Conservation (phyloP, 2,113 vertebrate genomes). For the Phaethon lepturus region DNA sequence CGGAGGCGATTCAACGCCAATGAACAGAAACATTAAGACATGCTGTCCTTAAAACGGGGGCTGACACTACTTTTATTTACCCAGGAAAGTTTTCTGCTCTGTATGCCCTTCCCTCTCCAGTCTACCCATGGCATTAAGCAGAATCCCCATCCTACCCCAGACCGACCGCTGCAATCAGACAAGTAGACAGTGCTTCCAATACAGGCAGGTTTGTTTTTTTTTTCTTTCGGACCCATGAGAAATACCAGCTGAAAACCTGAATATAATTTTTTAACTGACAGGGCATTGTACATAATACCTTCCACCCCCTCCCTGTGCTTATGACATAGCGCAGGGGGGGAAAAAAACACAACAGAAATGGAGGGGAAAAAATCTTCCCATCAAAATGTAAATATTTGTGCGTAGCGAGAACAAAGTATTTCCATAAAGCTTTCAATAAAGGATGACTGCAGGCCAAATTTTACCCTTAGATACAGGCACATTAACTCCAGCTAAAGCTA, state of each 20-base stretch:
- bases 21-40: neutral
- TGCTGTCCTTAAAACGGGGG: neutral
- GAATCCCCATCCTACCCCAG: neutral
- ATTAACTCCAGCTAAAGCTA: neutral
- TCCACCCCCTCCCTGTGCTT: neutral
- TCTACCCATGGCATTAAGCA: fast-evolving
- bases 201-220: neutral
- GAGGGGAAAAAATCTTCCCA: neutral
- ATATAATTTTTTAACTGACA: neutral
- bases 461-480: neutral
- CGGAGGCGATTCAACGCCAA: neutral
- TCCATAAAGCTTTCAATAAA: constrained; percentile 32
- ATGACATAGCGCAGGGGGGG: neutral
- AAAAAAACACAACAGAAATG: neutral
- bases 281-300: neutral
- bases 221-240: neutral
- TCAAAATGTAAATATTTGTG: constrained; percentile 36
- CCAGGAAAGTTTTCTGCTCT: neutral
- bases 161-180: neutral
- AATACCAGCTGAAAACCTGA: neutral
- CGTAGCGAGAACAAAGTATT: neutral
- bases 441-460: constrained; percentile 1
- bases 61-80: neutral
- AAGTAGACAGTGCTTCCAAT: neutral
- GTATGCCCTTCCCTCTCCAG: neutral